phyloP scores from a whole-genome alignment of 2,888 invertebrate species.

The Tenodera sinensis region DNA sequence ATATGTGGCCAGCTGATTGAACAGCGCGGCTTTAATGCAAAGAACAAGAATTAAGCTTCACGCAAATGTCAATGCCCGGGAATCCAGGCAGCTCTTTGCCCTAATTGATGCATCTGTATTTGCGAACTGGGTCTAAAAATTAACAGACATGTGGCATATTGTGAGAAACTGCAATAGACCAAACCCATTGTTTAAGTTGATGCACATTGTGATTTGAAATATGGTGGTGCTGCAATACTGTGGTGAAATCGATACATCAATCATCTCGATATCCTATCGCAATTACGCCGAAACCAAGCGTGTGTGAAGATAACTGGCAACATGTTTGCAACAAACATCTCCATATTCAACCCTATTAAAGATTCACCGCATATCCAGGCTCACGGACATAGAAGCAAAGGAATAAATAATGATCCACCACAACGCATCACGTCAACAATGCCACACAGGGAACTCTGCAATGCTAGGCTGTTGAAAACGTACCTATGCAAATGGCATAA shows the following conservation, averaged over 20 bases:
- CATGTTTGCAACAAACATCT: background rate
- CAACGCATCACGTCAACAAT: background rate
- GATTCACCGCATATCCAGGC: background rate
- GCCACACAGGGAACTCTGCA: background rate
- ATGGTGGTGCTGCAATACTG: background rate
- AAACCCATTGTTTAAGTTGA: background rate
- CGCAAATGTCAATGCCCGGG: no score
- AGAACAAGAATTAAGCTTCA: no score
- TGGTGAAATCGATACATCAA: background rate
- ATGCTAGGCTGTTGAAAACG: no score
- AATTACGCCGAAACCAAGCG: background rate
- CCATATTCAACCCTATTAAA: background rate
- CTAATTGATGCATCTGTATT: background rate
- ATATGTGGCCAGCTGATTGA: no score
- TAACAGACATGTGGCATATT: background rate
- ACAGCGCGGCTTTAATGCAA: no score
- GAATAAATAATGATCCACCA: background rate
- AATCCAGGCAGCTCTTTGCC: no score
- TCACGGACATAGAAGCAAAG: background rate
- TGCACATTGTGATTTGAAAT: background rate
- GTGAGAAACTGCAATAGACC: background rate
- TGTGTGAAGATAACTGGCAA: background rate
- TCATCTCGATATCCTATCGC: background rate
- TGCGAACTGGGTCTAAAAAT: background rate
- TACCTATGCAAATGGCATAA: no score